Percentiles rank a stretch among this genome's conserved stretches.
Evolutionary conservation across 2,888 invertebrate species (phyloP).

Genomic region (Candidula unifasciata): DNA sequence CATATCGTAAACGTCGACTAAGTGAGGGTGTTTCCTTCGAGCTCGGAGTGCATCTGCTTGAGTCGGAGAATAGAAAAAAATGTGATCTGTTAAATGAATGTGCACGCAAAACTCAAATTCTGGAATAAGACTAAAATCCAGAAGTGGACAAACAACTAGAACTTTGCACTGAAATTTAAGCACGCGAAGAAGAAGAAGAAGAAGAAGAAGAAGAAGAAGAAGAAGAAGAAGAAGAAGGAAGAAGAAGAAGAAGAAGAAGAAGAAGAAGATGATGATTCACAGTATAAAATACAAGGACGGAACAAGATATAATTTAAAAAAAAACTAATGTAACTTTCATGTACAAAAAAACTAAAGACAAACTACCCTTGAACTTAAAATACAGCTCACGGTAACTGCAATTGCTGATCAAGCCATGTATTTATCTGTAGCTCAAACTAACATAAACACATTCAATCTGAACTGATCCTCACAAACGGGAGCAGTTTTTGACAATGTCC

Average conservation of each 20-base stretch:
- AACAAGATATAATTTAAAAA: not conserved
- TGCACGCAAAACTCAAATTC: too few species aligned
- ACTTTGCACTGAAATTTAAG: too few species aligned
- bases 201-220: not conserved
- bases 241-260: not conserved
- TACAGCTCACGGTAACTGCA: not conserved
- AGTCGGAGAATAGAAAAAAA: too few species aligned
- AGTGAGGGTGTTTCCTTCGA: too few species aligned
- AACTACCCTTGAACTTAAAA: not conserved
- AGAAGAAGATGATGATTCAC: not conserved
- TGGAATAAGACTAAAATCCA: too few species aligned
- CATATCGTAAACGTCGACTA: too few species aligned
- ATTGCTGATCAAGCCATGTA: not conserved
- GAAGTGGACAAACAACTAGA: too few species aligned
- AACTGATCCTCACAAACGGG: conserved; percentile 13
- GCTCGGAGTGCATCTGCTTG: too few species aligned
- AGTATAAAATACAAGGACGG: not conserved
- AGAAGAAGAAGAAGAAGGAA: not conserved
- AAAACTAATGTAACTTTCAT: too few species aligned
- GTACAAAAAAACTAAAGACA: not conserved
- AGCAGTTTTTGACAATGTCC: conserved; percentile 43
- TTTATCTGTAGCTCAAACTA: conserved; percentile 26
- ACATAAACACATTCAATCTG: conserved; percentile 16
- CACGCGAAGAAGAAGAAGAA: not conserved
- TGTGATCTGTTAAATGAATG: too few species aligned